Base-by-base conservation (phyloP, 2,797 vertebrate species). In the Eulemur rubriventer region DNA sequence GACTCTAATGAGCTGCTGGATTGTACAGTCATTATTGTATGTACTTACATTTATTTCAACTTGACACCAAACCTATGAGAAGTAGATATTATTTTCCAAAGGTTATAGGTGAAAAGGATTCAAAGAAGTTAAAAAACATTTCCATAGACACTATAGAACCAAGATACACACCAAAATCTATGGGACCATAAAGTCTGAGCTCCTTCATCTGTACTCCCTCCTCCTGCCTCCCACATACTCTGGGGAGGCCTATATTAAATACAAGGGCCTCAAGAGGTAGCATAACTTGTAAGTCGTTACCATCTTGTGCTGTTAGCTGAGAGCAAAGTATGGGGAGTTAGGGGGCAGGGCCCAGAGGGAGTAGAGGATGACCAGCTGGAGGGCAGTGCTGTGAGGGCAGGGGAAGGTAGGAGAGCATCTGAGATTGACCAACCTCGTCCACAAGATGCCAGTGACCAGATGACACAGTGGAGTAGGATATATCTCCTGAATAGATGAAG, bases 91-190 rank as follows among this genome's bases (percentile, higher is more conserved):
- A 35, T 65, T 83, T 84, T 59, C 41, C 18, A 70, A 52, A 78
- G 16, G 22, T 67, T 55, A 46, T 4, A 46, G 16, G 38, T 85
- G n/a, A 57, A 67, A 82, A 57, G 2, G 20, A 82, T 80, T 86
- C n/a, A 87, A 63, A 83, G 43, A 82, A n/a, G 28, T 85, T 78
- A 57, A 18, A 93, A 80, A 90, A 59, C 24, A 96, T 65, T 86
- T 86, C 55, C 50, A 26, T 20, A 16, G 30, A 84, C 11, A 52
- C 16, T 46, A 24, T 20, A 91, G 70, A 94, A 46, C 41, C n/a
- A 80, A 87, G 38, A 50, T 17, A 35, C 6, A 63, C 9, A 38
- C 17, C 43, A 41, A 88, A 96, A 76, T 84, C 79, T 35, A 1
- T 50, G 11, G 18, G 26, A 30, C 17, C 41, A 14, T 73, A 7